Percentiles rank a stretch among this genome's conserved stretches.
Conservation (phyloP, 2,113 vertebrate genomes). For the Halcyon senegalensis region DNA sequence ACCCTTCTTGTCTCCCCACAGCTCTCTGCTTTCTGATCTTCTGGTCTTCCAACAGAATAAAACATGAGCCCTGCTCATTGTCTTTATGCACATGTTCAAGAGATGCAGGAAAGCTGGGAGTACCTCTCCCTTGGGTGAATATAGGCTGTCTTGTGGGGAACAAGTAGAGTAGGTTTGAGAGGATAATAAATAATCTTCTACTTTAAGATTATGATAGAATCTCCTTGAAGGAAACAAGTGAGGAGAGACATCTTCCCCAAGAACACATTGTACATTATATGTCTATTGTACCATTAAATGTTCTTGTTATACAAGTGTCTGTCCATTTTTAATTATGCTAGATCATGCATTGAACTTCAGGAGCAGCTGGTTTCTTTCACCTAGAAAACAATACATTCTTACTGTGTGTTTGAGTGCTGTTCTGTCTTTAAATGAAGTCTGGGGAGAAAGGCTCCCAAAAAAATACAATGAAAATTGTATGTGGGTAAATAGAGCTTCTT, state of each 20-base stretch:
- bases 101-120: neutral
- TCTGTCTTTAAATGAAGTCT: neutral
- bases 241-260: neutral
- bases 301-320: neutral
- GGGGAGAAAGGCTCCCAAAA: neutral
- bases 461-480: neutral
- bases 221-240: neutral
- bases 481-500: neutral
- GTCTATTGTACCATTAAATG: neutral
- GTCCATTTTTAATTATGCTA: neutral
- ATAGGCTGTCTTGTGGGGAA: neutral
- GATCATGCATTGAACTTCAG: neutral
- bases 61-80: neutral
- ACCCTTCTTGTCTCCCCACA: neutral
- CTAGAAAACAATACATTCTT: neutral
- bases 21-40: neutral
- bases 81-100: neutral
- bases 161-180: neutral
- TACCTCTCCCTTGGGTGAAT: neutral
- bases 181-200: neutral
- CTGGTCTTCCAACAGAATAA: neutral
- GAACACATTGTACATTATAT: neutral
- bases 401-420: neutral
- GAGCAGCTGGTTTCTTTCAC: neutral
- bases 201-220: neutral